These are phyloP conservation scores for Anhinga rufa DNA, from an alignment of 2,113 vertebrate species.

Conservation along the genomic window DNA sequence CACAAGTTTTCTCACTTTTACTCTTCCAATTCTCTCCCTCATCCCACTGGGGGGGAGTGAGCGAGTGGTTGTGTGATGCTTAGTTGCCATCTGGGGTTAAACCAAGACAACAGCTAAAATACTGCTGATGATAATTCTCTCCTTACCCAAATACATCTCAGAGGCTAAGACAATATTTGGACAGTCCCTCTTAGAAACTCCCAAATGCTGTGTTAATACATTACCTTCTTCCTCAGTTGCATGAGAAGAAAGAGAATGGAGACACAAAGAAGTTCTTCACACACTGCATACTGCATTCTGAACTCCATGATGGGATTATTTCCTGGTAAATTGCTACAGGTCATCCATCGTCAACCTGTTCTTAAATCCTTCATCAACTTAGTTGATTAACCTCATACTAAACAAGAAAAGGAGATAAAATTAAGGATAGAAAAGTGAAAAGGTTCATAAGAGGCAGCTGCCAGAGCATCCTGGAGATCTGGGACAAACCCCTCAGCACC, in stretches of 20 bases:
- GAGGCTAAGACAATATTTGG: neutral
- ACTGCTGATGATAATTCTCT: neutral
- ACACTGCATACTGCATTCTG: neutral
- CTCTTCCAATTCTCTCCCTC: too few species aligned
- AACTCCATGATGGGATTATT: neutral
- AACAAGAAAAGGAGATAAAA: neutral
- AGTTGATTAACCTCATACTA: neutral
- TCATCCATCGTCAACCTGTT: neutral
- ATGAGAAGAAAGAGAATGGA: neutral
- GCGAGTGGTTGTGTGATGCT: too few species aligned
- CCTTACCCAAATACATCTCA: neutral
- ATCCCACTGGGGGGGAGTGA: too few species aligned
- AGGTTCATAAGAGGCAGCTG: neutral
- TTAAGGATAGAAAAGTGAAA: neutral
- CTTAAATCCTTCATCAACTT: neutral
- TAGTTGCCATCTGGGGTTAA: too few species aligned
- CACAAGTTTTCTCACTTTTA: too few species aligned
- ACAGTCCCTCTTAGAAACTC: neutral
- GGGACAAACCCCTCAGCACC: neutral
- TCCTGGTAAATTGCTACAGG: neutral
- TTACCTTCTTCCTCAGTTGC: neutral
- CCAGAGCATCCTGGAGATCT: neutral
- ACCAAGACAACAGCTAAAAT: neutral
- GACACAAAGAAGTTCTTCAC: neutral
- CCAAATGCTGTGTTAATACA: neutral